Evolutionary conservation across 2,113 vertebrate genomes (phyloP).

Genomic region (Oenanthe melanoleuca): DNA sequence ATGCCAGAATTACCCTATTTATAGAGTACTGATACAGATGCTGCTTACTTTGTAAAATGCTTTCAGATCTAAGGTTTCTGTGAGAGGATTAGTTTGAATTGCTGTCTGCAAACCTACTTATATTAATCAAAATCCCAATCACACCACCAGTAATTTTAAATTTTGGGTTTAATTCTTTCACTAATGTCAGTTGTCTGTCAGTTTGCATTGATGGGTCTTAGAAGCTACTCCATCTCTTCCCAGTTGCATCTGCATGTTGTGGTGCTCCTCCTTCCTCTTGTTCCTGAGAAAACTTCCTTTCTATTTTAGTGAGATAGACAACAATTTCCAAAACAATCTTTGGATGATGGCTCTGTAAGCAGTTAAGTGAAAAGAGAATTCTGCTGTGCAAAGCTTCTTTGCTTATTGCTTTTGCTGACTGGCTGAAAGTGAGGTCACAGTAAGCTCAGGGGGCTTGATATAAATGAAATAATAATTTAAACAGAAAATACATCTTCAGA

Average conservation of each 20-base stretch:
- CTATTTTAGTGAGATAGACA: neutral
- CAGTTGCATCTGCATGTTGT: neutral
- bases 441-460: neutral
- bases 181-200: neutral
- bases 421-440: neutral
- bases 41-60: neutral
- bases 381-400: slow-evolving; percentile 5
- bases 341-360: neutral
- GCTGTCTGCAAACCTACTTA: neutral
- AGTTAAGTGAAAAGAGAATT: neutral
- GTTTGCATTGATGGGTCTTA: neutral
- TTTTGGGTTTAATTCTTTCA: neutral
- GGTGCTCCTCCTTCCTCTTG: neutral
- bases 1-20: neutral
- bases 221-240: neutral
- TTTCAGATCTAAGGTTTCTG: neutral
- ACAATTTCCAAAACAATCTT: neutral
- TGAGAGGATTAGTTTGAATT: neutral
- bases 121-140: neutral
- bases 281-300: neutral
- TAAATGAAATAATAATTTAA: slow-evolving; percentile 6
- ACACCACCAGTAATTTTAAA: neutral
- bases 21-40: neutral
- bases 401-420: slow-evolving; percentile 24
- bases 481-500: neutral